A percentile compares a stretch with the other conserved stretches of the same genome.
Conservation (phyloP, 2,113 vertebrate species). For the Ameiurus melas region DNA sequence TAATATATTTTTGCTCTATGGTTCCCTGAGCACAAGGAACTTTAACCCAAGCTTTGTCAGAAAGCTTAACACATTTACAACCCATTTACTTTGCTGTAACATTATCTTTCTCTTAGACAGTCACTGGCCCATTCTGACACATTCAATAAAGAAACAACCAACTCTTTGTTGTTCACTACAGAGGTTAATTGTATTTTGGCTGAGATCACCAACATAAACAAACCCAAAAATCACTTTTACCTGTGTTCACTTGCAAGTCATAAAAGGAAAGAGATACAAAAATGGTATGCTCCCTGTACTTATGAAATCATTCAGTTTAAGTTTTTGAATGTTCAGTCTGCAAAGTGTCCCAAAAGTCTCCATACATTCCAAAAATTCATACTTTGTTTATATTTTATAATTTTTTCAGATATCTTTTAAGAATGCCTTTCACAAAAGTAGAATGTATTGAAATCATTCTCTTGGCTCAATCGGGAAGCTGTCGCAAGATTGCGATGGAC, state of each 20-base stretch:
- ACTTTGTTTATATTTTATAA: too few species aligned
- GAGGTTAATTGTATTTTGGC: neutral
- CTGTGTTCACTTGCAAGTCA: neutral
- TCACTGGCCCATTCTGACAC: neutral
- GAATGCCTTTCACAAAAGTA: neutral
- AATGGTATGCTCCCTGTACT: neutral
- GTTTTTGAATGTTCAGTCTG: neutral
- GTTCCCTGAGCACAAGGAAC: neutral
- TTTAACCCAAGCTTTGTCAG: neutral
- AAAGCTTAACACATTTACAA: neutral
- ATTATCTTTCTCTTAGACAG: neutral
- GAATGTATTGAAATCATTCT: too few species aligned
- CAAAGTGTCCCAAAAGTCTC: too few species aligned
- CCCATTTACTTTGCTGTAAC: slow-evolving; percentile 6
- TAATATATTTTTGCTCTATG: neutral
- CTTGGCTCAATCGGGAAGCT: too few species aligned
- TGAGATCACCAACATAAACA: neutral
- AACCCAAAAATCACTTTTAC: neutral
- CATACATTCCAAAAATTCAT: too few species aligned
- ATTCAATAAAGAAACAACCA: slow-evolving; percentile 7
- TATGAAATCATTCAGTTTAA: neutral
- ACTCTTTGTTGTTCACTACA: neutral
- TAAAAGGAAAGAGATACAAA: neutral
- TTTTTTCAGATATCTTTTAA: too few species aligned
- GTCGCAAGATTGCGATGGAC: too few species aligned